phyloP scores from a whole-genome alignment of 1,140 invertebrate genomes.

The Chelonus insularis region DNA sequence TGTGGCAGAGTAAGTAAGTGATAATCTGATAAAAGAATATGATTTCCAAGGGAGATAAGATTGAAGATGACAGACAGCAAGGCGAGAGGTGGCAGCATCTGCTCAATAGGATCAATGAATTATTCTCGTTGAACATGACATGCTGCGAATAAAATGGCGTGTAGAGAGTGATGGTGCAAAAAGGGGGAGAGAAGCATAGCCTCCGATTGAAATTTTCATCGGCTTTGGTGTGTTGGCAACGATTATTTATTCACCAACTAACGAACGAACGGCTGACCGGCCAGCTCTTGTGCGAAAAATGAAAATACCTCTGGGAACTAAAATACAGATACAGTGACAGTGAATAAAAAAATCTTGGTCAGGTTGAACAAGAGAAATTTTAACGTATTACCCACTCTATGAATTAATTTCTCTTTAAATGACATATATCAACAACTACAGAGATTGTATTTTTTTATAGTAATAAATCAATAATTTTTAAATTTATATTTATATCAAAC shows the following conservation, averaged over 20 bases:
- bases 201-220: conserved; percentile 54
- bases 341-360: conserved; percentile 10
- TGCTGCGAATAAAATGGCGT: conserved; percentile 15
- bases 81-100: background rate
- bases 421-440: background rate
- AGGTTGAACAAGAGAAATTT: conserved; percentile 8
- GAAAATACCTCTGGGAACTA: conserved; percentile 18
- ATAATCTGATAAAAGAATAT: background rate
- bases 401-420: background rate
- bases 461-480: background rate
- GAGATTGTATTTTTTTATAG: background rate
- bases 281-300: conserved; percentile 24
- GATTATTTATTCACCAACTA: conserved; percentile 50
- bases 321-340: background rate
- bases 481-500: background rate
- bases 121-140: conserved; percentile 24
- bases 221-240: conserved; percentile 38
- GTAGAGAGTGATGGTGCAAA: background rate
- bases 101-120: conserved; percentile 24
- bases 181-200: conserved; percentile 37
- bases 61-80: background rate
- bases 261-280: conserved; percentile 23
- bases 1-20: too few species aligned
- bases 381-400: background rate
- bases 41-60: background rate